phyloP scores from a whole-genome alignment of 2,888 invertebrate species.

The Acrobasis consociella region DNA sequence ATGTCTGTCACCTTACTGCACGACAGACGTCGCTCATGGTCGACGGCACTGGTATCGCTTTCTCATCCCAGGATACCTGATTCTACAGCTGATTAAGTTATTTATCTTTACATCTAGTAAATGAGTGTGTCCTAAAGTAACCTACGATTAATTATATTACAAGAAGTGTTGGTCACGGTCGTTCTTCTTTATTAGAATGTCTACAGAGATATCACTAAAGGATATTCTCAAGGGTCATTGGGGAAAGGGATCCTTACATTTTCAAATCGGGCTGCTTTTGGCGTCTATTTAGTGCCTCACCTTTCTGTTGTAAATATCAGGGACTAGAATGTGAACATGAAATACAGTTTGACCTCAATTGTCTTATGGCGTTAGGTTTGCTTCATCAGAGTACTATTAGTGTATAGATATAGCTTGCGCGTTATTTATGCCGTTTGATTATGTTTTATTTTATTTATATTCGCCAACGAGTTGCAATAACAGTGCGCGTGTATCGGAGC shows the following conservation, averaged over 20 bases:
- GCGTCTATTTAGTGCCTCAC: conserved; percentile 35
- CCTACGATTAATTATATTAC: too few species aligned
- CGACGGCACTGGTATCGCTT: background rate
- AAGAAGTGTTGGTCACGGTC: too few species aligned
- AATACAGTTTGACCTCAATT: conserved; percentile 48
- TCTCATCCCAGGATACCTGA: background rate
- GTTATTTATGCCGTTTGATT: conserved; percentile 32
- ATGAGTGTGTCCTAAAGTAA: background rate
- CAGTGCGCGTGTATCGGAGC: conserved; percentile 43
- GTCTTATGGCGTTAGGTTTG: conserved; percentile 30
- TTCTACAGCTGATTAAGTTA: background rate
- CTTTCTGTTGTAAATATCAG: conserved; percentile 52
- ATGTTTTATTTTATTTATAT: conserved; percentile 36
- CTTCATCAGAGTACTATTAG: conserved; percentile 21
- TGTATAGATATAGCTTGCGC: conserved; percentile 29
- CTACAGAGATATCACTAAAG: conserved; percentile 27
- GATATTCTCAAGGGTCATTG: conserved; percentile 42
- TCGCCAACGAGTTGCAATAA: conserved; percentile 39
- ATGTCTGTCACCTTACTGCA: background rate
- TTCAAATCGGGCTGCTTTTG: conserved; percentile 36
- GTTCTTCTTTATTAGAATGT: background rate
- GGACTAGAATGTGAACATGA: conserved; percentile 47
- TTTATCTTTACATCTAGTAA: background rate
- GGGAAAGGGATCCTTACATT: conserved; percentile 43
- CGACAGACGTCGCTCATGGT: background rate